phyloP scores from a whole-genome alignment of 2,888 invertebrate species.

The Drosophila recens region DNA sequence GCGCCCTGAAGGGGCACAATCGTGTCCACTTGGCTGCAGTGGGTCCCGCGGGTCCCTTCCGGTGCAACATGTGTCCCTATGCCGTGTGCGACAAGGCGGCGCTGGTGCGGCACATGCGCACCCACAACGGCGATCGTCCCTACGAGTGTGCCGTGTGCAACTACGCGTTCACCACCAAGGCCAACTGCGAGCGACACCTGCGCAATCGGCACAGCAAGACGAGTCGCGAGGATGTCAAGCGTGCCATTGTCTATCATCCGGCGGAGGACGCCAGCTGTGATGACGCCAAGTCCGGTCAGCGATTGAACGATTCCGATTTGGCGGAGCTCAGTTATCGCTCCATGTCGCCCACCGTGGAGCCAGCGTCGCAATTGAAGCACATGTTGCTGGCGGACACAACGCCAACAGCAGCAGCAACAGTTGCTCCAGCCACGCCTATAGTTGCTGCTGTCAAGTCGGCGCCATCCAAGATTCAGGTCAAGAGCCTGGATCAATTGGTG shows the following conservation, averaged over 20 bases:
- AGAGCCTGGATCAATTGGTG: conserved; percentile 88
- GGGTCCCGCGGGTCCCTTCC: conserved; percentile 91
- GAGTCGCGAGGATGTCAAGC: conserved; percentile 94
- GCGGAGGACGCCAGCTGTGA: conserved; percentile 94
- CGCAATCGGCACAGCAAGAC: conserved; percentile 95
- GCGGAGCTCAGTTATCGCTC: conserved; percentile 57
- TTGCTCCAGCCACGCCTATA: conserved; percentile 83
- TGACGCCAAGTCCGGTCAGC: conserved; percentile 85
- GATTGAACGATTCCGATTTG: conserved; percentile 58
- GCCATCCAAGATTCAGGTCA: conserved; percentile 87
- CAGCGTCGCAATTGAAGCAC: conserved; percentile 86
- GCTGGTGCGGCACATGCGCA: conserved; percentile 95
- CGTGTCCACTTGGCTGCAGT: conserved; percentile 93
- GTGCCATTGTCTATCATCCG: conserved; percentile 94
- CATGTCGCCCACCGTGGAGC: conserved; percentile 77
- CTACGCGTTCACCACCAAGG: conserved; percentile 98
- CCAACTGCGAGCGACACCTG: conserved; percentile 97
- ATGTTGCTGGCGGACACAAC: conserved; percentile 82
- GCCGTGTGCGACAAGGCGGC: conserved; percentile 94
- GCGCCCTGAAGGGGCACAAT: conserved; percentile 96
- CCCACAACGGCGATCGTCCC: conserved; percentile 97
- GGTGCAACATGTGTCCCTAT: conserved; percentile 97
- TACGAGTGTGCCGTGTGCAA: conserved; percentile 98
- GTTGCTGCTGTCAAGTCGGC: conserved; percentile 79
- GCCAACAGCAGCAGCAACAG: conserved; percentile 15